Conservation (phyloP, 2,888 invertebrate genomes). For the Frankliniella fusca region DNA sequence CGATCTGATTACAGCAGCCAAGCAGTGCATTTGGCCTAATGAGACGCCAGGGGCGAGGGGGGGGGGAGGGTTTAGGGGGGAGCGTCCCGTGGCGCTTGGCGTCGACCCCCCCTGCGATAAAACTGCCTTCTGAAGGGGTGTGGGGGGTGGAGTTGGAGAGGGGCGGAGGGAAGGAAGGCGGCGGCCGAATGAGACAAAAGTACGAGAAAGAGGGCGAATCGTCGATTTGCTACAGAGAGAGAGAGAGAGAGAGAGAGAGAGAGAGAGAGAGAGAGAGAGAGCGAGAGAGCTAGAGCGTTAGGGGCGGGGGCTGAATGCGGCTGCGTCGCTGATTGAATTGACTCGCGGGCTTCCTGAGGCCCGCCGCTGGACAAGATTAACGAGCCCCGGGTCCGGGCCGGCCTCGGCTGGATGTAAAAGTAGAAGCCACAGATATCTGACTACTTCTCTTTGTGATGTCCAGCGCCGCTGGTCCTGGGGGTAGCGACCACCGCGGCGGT, state of each 20-base stretch:
- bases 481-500: background rate
- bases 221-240: background rate
- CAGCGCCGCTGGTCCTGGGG: background rate
- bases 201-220: too few relatives aligned
- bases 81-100: too few relatives aligned
- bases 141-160: too few relatives aligned
- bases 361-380: constrained; percentile 16
- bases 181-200: too few relatives aligned
- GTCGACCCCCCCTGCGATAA: too few relatives aligned
- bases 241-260: background rate
- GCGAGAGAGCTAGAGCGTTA: background rate
- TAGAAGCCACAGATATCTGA: background rate
- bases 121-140: too few relatives aligned
- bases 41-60: too few relatives aligned
- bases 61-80: too few relatives aligned
- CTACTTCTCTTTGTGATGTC: constrained; percentile 19
- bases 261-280: too few relatives aligned
- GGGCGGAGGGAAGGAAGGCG: too few relatives aligned
- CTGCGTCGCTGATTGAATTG: constrained; percentile 14
- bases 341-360: background rate
- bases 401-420: background rate
- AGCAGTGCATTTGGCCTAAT: too few relatives aligned
- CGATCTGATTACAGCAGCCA: too few relatives aligned
- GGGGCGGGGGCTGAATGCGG: background rate
- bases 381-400: background rate